phyloP scores from a whole-genome alignment of 2,797 vertebrate genomes.

The Pristis pectinata region DNA sequence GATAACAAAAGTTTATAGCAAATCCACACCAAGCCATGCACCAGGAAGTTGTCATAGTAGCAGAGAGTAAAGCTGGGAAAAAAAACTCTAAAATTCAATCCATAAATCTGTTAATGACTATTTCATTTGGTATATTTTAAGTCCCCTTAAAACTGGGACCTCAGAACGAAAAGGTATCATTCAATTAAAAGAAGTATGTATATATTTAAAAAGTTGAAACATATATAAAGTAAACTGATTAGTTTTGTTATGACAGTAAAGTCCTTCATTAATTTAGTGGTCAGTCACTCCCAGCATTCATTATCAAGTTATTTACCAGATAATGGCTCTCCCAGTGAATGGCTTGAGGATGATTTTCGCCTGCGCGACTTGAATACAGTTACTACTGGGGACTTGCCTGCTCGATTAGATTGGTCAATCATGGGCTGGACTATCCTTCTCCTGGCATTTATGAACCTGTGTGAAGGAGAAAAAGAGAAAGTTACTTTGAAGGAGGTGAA shows the following conservation, averaged over 20 bases:
- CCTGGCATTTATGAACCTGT: slow-evolving; percentile 98
- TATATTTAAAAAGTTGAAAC: slow-evolving; percentile 42
- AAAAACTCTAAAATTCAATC: slow-evolving; percentile 57
- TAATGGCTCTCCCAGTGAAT: slow-evolving; percentile 71
- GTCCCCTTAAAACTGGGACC: slow-evolving; percentile 30
- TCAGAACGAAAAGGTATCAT: slow-evolving; percentile 44
- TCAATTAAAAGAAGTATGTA: slow-evolving; percentile 30
- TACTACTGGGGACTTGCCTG: slow-evolving; percentile 88
- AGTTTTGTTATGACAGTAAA: slow-evolving; percentile 60
- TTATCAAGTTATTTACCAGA: slow-evolving; percentile 74
- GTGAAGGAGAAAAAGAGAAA: slow-evolving; percentile 46
- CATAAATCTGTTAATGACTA: slow-evolving; percentile 49
- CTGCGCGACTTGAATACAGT: slow-evolving; percentile 71
- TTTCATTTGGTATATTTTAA: slow-evolving; percentile 21
- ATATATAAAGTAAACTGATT: slow-evolving; percentile 55
- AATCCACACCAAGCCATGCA: slow-evolving; percentile 96
- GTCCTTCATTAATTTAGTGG: slow-evolving; percentile 57
- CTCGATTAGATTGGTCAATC: slow-evolving; percentile 99
- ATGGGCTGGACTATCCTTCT: slow-evolving; percentile 99
- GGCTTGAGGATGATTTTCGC: slow-evolving; percentile 68
- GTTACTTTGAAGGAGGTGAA: background rate
- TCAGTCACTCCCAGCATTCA: slow-evolving; percentile 60
- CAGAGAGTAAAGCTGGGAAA: slow-evolving; percentile 69
- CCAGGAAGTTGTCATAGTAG: slow-evolving; percentile 72
- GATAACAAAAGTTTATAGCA: slow-evolving; percentile 98